Evolutionary conservation across 2,797 vertebrate species (phyloP).

Genomic region (Darevskia nairensis): DNA sequence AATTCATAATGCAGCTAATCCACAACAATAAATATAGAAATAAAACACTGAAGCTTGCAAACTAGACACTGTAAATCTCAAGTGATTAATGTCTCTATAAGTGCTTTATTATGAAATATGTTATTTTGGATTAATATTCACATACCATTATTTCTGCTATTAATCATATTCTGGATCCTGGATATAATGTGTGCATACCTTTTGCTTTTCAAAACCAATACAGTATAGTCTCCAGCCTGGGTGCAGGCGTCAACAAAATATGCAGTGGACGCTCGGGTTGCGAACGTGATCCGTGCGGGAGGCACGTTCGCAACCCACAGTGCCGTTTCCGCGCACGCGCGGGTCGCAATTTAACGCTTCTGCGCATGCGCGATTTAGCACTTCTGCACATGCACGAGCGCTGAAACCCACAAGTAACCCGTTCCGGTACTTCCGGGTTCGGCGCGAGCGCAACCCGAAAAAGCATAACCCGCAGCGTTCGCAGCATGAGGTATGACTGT

Average conservation of each 20-base stretch:
- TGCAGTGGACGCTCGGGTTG: too few relatives aligned
- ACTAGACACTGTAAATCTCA: neutral
- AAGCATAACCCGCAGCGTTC: too few relatives aligned
- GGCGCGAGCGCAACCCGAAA: too few relatives aligned
- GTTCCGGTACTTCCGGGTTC: too few relatives aligned
- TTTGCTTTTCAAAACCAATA: neutral
- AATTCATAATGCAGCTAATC: conserved; percentile 36
- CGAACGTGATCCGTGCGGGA: too few relatives aligned
- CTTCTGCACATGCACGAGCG: too few relatives aligned
- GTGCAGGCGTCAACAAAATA: neutral
- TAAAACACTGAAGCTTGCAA: conserved; percentile 14
- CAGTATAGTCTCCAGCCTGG: neutral
- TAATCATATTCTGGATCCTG: neutral
- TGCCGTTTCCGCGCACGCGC: too few relatives aligned
- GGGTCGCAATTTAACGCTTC: too few relatives aligned
- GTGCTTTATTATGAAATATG: conserved; percentile 7
- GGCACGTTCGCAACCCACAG: too few relatives aligned
- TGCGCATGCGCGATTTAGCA: too few relatives aligned
- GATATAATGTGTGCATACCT: neutral
- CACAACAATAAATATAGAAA: neutral
- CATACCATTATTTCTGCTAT: conserved; percentile 7
- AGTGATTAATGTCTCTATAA: conserved; percentile 21
- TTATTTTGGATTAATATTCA: conserved; percentile 18
- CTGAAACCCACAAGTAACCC: too few relatives aligned
- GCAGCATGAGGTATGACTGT: too few relatives aligned